phyloP scores from a whole-genome alignment of 2,888 invertebrate genomes.

The Cheilosia vernalis region DNA sequence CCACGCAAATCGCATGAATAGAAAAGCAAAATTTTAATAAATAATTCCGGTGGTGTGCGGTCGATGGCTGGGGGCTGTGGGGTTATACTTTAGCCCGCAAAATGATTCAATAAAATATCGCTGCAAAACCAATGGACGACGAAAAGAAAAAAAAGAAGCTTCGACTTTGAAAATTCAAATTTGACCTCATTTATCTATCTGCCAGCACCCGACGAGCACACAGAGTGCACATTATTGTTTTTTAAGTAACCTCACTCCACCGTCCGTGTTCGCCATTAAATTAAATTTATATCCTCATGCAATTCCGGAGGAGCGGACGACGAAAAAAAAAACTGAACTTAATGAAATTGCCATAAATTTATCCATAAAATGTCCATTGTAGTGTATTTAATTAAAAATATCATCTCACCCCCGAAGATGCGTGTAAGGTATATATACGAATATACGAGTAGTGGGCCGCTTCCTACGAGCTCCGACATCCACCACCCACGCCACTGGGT shows the following conservation, averaged over 20 bases:
- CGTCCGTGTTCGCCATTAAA: slow-evolving; percentile 58
- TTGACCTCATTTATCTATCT: slow-evolving; percentile 70
- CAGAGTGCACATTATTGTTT: slow-evolving; percentile 72
- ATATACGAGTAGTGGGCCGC: neutral
- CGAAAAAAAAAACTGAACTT: slow-evolving; percentile 47
- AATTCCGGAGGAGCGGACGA: slow-evolving; percentile 52
- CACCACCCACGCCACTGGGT: slow-evolving; percentile 23
- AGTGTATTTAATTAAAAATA: slow-evolving; percentile 74
- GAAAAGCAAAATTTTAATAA: slow-evolving; percentile 69
- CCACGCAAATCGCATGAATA: slow-evolving; percentile 65
- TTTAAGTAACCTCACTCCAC: slow-evolving; percentile 66
- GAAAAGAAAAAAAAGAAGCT: slow-evolving; percentile 10
- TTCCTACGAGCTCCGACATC: neutral
- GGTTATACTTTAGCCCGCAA: slow-evolving; percentile 22
- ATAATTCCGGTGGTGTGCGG: slow-evolving; percentile 22
- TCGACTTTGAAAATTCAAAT: slow-evolving; percentile 53
- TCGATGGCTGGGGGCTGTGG: slow-evolving; percentile 7
- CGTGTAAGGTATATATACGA: neutral
- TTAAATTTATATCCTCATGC: slow-evolving; percentile 73
- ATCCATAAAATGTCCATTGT: slow-evolving; percentile 74
- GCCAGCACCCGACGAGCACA: slow-evolving; percentile 21
- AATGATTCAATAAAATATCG: slow-evolving; percentile 49
- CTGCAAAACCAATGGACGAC: slow-evolving; percentile 41
- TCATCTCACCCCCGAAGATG: slow-evolving; percentile 50
- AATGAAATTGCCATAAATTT: slow-evolving; percentile 75